Base-by-base conservation (phyloP, 2,888 invertebrate genomes). In the Latheticus oryzae region DNA sequence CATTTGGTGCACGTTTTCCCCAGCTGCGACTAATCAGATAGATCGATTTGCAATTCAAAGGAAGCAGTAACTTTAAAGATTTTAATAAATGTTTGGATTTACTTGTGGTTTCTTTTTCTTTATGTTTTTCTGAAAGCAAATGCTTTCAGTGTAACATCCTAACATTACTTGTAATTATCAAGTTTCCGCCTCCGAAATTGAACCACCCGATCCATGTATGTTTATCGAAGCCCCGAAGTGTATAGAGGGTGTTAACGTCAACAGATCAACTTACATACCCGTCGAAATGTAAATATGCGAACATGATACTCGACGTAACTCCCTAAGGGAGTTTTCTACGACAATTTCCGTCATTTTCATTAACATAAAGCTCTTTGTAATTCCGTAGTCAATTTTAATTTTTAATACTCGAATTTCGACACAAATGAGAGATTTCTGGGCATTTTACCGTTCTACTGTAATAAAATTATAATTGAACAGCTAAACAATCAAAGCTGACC, bases 1-100 rank as follows among this genome's bases (percentile, higher is more conserved):
- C 37, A 38, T 38, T 38, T 15, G 37, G 21, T n/a, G n/a, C n/a
- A n/a, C n/a, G n/a, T n/a, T n/a, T n/a, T n/a, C 21, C 37, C 11
- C 37, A 38, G 32, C 30, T 45, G 32, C 19, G 26, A 12, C 48
- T 54, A 42, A 52, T 52, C 45, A 54, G 38, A 54, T 45, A 8
- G 54, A 21, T 21, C 47, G 57, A 62, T 62, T 62, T 62, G 59
- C 62, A 59, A 59, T 56, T 59, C 59, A 53, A 55, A 58, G 21
- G 62, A 54, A 52, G 59, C 57, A 57, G 52, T 37, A 59, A 55
- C 62, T 59, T 59, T 9, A 42, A 43, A 33, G 54, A 37, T 59
- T 62, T 62, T 62, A 62, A 62, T 62, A 62, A 62, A 62, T 62
- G 62, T 59, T 57, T 30, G 35, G 16, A 9, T 11, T 45, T 47